Base-by-base conservation (phyloP, 2,113 vertebrate genomes). In the Perccottus glenii region DNA sequence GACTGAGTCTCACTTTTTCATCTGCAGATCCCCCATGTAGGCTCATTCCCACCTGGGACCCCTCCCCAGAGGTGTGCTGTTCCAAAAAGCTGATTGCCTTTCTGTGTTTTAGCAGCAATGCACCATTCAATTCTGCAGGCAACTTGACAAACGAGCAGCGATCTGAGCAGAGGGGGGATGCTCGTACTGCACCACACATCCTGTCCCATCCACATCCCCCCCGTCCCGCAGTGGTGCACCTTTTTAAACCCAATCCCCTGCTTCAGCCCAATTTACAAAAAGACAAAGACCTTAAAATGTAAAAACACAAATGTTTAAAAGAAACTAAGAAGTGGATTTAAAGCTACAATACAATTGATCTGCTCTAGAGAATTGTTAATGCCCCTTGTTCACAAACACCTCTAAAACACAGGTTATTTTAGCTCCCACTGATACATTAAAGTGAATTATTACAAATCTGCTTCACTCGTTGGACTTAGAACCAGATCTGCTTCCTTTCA, bases 121-220 rank as follows among this genome's bases (percentile, higher is more conserved):
- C 92, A 91, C 88, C 91, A 93, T 83, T 92, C 88, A 90, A 87
- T 84, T 91, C 89, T 91, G 91, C 91, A 89, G 91, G 90, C 89
- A 85, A 84, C 89, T 89, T 92, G 92, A 92, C 89, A 90, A 93
- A 92, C 87, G 92, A 91, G 87, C 88, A 88, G 88, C 78, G 80
- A 87, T 91, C 85, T 72, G 85, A 88, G 83, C 81, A 62, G 51
- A 53, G 86, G 81, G 87, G 83, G 85, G 86, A 85, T 80, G 73
- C 84, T 90, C 68, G 66, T 85, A 91, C 89, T 91, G 91, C 90
- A 90, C 83, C 91, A 92, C 83, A 81, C 82, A 79, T 85, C 85
- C 77, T 75, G 83, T 88, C 80, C 89, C 84, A 67, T 81, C 72
- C 73, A 81, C 77, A 80, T 63, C 73, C 77, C 52, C 42, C 48